These are phyloP conservation scores for Ploceus nigricollis DNA, from an alignment of 2,113 vertebrate genomes.

Conservation along the genomic window DNA sequence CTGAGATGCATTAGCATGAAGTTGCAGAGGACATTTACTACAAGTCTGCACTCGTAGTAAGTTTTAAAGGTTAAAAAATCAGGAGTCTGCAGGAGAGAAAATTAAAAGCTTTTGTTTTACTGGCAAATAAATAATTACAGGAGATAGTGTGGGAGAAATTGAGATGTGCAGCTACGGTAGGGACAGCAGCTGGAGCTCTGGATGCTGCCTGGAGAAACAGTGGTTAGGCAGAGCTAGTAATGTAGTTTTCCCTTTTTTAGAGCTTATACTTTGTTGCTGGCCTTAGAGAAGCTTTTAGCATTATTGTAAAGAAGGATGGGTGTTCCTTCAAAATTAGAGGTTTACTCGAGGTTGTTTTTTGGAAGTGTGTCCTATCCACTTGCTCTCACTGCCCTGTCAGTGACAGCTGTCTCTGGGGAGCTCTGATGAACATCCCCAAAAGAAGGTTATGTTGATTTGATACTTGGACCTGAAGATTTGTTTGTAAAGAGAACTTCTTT, in stretches of 20 bases:
- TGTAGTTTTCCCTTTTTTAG: background rate
- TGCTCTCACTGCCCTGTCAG: rapidly evolving
- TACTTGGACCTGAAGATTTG: background rate
- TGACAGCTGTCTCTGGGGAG: background rate
- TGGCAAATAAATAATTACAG: background rate
- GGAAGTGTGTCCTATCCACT: background rate
- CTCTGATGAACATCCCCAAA: background rate
- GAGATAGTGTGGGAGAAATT: background rate
- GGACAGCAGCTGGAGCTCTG: background rate
- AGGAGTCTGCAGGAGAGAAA: background rate
- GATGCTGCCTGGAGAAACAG: background rate
- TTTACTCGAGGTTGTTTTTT: rapidly evolving
- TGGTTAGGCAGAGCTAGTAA: background rate
- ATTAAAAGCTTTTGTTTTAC: background rate
- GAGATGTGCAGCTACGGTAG: background rate
- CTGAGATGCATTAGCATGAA: background rate
- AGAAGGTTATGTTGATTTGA: background rate
- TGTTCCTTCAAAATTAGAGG: background rate
- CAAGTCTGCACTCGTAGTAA: background rate
- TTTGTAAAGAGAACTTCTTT: background rate
- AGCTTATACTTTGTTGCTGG: background rate
- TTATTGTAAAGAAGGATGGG: background rate
- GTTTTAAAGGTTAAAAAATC: background rate
- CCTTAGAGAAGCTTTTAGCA: background rate
- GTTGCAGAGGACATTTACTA: background rate